Percentiles rank a stretch among this genome's conserved stretches.
Conservation (phyloP, 1,140 invertebrate genomes). For the Saccostrea cuccullata region DNA sequence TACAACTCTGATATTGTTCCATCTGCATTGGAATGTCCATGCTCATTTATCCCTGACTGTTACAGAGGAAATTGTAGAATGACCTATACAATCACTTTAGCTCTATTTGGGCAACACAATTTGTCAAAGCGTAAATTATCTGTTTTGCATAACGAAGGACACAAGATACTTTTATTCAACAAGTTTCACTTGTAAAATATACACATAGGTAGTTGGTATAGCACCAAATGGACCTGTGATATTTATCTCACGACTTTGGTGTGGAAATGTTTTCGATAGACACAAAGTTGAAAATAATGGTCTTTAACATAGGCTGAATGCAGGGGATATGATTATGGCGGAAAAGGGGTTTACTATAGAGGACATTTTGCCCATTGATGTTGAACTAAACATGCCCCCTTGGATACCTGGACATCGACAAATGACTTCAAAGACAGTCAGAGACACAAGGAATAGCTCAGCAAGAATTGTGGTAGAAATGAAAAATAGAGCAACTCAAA, state of each 20-base stretch:
- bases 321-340: slow-evolving; percentile 45
- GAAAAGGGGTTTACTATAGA: slow-evolving; percentile 35
- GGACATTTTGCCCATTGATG: slow-evolving; percentile 18
- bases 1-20: too few species aligned
- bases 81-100: too few species aligned
- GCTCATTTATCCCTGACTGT: too few species aligned
- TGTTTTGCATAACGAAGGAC: too few species aligned
- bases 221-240: too few species aligned
- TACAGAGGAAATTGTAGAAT: too few species aligned
- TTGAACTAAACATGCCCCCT: slow-evolving; percentile 39
- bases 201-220: too few species aligned
- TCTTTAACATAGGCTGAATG: slow-evolving; percentile 33
- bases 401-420: background rate
- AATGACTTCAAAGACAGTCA: slow-evolving; percentile 38
- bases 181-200: too few species aligned
- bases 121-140: too few species aligned
- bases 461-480: slow-evolving; percentile 48
- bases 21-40: too few species aligned
- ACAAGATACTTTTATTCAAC: too few species aligned
- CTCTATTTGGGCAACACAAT: too few species aligned
- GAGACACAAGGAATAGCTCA: slow-evolving; percentile 41
- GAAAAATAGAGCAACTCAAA: slow-evolving; percentile 52
- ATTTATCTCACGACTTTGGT: slow-evolving; percentile 3
- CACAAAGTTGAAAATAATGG: slow-evolving; percentile 45
- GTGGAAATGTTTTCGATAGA: slow-evolving; percentile 42